A percentile compares a stretch with the other conserved stretches of the same genome.
phyloP scores from a whole-genome alignment of 2,797 vertebrate species.

The Anabas testudineus region DNA sequence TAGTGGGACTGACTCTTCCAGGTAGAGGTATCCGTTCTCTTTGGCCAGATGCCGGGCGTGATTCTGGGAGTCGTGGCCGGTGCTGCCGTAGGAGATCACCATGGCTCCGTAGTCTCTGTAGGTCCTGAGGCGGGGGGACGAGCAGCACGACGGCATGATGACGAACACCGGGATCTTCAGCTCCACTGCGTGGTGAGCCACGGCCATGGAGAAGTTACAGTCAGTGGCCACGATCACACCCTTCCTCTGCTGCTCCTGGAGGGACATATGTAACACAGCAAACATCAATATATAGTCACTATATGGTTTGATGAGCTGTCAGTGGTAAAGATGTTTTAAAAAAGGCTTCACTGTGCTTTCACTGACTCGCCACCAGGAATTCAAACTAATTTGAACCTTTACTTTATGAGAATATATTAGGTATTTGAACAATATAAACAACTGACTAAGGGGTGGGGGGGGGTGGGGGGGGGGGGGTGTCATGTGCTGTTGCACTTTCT shows the following conservation, averaged over 20 bases:
- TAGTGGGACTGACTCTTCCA: slow-evolving; percentile 89
- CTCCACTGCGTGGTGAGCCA: slow-evolving; percentile 89
- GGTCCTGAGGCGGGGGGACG: slow-evolving; percentile 80
- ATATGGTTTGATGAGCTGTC: too few species aligned
- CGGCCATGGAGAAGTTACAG: slow-evolving; percentile 92
- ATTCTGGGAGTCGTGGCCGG: slow-evolving; percentile 81
- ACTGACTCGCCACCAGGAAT: background rate
- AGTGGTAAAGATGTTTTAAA: background rate
- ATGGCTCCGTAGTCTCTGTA: slow-evolving; percentile 92
- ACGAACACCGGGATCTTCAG: slow-evolving; percentile 89
- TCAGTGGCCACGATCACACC: slow-evolving; percentile 92
- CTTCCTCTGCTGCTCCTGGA: slow-evolving; percentile 91
- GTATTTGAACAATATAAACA: too few species aligned
- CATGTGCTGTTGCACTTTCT: background rate
- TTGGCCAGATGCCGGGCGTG: slow-evolving; percentile 88
- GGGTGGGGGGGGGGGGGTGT: too few species aligned
- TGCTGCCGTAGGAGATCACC: slow-evolving; percentile 90
- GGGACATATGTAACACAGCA: background rate
- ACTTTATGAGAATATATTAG: too few species aligned
- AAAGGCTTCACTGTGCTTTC: background rate
- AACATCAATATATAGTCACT: background rate
- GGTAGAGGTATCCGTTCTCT: slow-evolving; percentile 90
- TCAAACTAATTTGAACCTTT: too few species aligned
- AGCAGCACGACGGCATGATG: slow-evolving; percentile 87
- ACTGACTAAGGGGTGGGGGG: too few species aligned